Percentiles rank a stretch among this genome's conserved stretches.
Conservation (phyloP, 2,797 vertebrate genomes). For the Triplophysa yarkandensis region DNA sequence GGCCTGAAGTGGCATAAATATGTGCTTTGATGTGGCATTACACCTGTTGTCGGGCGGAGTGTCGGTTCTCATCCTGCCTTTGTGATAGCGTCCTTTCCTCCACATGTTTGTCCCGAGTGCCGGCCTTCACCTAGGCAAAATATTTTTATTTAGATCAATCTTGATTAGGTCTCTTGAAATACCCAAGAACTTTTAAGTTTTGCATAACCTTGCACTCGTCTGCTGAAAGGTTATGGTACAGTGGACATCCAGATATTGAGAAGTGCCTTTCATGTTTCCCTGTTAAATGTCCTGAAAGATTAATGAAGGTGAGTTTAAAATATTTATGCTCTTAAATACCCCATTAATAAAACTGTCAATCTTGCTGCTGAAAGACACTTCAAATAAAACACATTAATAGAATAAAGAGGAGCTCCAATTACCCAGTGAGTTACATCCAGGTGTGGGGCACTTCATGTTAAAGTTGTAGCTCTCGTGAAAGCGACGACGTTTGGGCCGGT, state of each 20-base stretch:
- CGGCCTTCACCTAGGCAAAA: constrained; percentile 83
- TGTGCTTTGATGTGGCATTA: neutral
- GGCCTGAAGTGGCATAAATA: neutral
- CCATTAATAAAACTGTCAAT: neutral
- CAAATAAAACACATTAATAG: neutral
- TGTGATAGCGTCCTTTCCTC: constrained; percentile 89
- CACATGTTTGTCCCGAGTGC: constrained; percentile 91
- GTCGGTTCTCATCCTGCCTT: constrained; percentile 95
- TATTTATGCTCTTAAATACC: neutral
- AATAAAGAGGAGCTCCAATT: constrained; percentile 27
- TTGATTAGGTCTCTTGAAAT: too few species aligned
- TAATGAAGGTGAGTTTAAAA: neutral
- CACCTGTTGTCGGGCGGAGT: constrained; percentile 94
- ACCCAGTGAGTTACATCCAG: constrained; percentile 96
- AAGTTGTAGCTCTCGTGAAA: constrained; percentile 99
- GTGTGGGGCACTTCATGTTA: constrained; percentile 98
- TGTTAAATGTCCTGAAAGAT: constrained; percentile 86
- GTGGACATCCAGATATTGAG: constrained; percentile 95
- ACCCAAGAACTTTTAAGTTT: too few species aligned
- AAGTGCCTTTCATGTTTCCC: constrained; percentile 97
- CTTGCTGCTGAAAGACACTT: constrained; percentile 2
- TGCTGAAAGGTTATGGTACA: constrained; percentile 95
- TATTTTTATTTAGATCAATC: neutral
- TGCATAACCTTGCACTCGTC: constrained; percentile 95
- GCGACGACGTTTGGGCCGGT: constrained; percentile 92